These are phyloP conservation scores for Lathronympha strigana DNA, from an alignment of 2,888 invertebrate species.

Conservation along the genomic window DNA sequence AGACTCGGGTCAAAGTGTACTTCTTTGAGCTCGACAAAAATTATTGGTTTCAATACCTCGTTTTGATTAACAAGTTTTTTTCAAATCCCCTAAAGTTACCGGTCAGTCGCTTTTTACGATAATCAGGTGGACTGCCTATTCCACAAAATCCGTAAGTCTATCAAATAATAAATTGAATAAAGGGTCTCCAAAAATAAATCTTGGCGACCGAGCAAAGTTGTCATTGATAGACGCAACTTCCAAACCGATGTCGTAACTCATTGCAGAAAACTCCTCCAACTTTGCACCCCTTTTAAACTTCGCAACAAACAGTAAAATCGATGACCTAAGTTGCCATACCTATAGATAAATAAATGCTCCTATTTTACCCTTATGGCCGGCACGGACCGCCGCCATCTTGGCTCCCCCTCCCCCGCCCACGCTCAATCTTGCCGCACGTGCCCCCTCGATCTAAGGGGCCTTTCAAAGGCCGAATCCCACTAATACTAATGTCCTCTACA, in stretches of 20 bases:
- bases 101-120: not conserved
- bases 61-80: too few relatives aligned
- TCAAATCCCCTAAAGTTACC: too few relatives aligned
- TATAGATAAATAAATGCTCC: constrained; percentile 73
- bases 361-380: constrained; percentile 84
- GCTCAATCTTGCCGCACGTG: constrained; percentile 79
- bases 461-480: constrained; percentile 81
- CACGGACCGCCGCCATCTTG: constrained; percentile 81
- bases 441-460: constrained; percentile 81
- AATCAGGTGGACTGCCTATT: not conserved
- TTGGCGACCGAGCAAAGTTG: constrained; percentile 14
- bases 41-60: too few relatives aligned
- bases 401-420: constrained; percentile 73
- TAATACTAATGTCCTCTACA: constrained; percentile 82
- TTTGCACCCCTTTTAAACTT: constrained; percentile 29
- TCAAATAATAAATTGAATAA: constrained; percentile 14
- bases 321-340: constrained; percentile 76
- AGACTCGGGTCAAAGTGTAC: not conserved
- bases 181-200: constrained; percentile 5
- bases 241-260: constrained; percentile 18
- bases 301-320: constrained; percentile 46
- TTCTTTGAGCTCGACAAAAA: too few relatives aligned
- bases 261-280: constrained; percentile 30
- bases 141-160: not conserved
- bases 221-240: constrained; percentile 25